Percentiles rank a stretch among this genome's conserved stretches.
Evolutionary conservation across 2,888 invertebrate genomes (phyloP).

Genomic region (Uropetala carovei): DNA sequence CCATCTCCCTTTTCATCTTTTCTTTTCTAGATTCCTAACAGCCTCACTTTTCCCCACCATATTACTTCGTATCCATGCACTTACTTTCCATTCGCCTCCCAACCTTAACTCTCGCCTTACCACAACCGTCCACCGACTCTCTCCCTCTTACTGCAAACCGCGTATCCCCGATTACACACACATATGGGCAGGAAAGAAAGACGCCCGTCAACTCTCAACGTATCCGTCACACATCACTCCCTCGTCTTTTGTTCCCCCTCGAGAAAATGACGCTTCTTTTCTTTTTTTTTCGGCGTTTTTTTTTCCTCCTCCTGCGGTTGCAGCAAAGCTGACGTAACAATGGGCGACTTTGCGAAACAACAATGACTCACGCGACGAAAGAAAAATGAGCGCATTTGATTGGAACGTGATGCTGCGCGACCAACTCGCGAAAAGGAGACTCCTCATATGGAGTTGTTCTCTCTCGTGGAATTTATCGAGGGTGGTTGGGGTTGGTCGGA

Average conservation of each 20-base stretch:
- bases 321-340: not conserved
- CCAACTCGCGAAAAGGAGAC: slow-evolving; percentile 1
- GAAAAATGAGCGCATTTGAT: not conserved
- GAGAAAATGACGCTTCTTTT: slow-evolving; percentile 12
- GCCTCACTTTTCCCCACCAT: not conserved
- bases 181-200: not conserved
- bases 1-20: not conserved
- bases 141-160: no score
- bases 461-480: not conserved
- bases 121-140: not conserved
- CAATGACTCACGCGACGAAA: not conserved
- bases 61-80: not conserved
- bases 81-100: not conserved
- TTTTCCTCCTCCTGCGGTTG: not conserved
- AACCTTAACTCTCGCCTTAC: not conserved
- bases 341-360: not conserved
- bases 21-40: not conserved
- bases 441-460: slow-evolving; percentile 29
- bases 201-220: not conserved
- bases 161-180: not conserved
- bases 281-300: not conserved
- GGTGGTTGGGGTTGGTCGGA: not conserved
- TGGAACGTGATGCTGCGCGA: slow-evolving; percentile 24
- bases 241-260: not conserved
- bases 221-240: not conserved